Percentiles rank a stretch among this genome's conserved stretches.
Conservation (phyloP, 2,113 vertebrate species). For the Centropus bengalensis region DNA sequence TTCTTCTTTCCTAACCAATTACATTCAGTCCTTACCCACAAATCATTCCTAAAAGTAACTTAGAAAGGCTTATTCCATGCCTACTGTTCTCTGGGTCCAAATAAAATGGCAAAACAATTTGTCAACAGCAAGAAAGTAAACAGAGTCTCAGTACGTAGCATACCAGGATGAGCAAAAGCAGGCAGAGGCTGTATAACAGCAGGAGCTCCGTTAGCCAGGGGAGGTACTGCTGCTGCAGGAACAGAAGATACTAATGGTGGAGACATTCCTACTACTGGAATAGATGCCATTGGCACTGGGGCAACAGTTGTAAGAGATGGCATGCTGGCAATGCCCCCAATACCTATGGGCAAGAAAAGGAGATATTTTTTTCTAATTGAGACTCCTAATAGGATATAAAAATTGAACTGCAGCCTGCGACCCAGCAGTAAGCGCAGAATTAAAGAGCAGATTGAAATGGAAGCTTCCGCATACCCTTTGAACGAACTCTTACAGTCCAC, state of each 20-base stretch:
- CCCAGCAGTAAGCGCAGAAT: neutral
- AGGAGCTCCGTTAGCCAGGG: slow-evolving; percentile 91
- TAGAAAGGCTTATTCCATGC: neutral
- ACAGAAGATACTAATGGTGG: slow-evolving; percentile 90
- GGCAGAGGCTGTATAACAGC: slow-evolving; percentile 90
- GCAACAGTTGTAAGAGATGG: slow-evolving; percentile 84
- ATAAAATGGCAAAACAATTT: neutral
- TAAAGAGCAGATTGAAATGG: neutral
- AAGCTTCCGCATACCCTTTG: neutral
- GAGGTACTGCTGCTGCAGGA: slow-evolving; percentile 84
- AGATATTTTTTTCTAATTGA: neutral
- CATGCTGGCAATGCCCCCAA: slow-evolving; percentile 84
- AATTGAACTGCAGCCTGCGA: neutral
- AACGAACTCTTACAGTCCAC: neutral
- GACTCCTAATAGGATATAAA: neutral
- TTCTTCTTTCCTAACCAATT: neutral
- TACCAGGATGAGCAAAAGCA: slow-evolving; percentile 92
- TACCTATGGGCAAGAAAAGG: slow-evolving; percentile 76
- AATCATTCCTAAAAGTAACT: neutral
- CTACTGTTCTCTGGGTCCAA: neutral
- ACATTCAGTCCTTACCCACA: neutral
- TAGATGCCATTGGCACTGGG: slow-evolving; percentile 89
- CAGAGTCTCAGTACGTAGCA: slow-evolving; percentile 21
- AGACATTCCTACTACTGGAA: slow-evolving; percentile 92
- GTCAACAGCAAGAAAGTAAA: slow-evolving; percentile 43